Evolutionary conservation across 2,797 vertebrate species (phyloP).

Genomic region (Paramormyrops hopkinsi): DNA sequence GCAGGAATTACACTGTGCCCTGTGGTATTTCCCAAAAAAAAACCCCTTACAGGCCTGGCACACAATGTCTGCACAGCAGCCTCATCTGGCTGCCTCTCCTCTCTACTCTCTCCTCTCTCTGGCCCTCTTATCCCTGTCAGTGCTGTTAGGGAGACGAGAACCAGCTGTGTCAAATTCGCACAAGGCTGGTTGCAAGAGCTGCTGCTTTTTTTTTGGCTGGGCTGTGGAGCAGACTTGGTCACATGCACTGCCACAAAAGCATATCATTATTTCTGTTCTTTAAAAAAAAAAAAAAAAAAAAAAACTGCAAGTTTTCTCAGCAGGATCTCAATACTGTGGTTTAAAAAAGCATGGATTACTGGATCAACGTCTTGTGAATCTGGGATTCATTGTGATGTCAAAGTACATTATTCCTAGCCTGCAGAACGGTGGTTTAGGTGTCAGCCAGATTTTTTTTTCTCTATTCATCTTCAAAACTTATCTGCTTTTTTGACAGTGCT

Average conservation of each 20-base stretch:
- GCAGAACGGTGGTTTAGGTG: background rate
- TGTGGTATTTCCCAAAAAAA: background rate
- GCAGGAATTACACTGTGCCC: background rate
- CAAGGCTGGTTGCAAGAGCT: background rate
- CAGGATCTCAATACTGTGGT: background rate
- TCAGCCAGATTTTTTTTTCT: background rate
- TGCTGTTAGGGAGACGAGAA: constrained; percentile 7
- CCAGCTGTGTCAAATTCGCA: constrained; percentile 15
- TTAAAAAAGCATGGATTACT: background rate
- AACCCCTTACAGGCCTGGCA: background rate
- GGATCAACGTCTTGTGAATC: background rate
- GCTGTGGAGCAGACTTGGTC: background rate
- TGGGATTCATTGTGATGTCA: background rate
- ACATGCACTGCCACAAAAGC: background rate
- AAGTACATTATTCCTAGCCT: background rate
- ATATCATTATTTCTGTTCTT: background rate
- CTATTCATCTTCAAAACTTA: constrained; percentile 60
- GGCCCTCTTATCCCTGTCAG: constrained; percentile 2
- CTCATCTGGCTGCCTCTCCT: background rate
- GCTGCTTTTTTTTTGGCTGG: background rate
- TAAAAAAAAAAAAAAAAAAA: too few relatives aligned
- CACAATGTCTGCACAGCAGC: background rate
- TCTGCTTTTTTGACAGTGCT: constrained; percentile 59
- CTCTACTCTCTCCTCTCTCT: background rate
- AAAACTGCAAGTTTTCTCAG: background rate